phyloP scores from a whole-genome alignment of 1,140 invertebrate species.

The Drosophila subpulchrella region DNA sequence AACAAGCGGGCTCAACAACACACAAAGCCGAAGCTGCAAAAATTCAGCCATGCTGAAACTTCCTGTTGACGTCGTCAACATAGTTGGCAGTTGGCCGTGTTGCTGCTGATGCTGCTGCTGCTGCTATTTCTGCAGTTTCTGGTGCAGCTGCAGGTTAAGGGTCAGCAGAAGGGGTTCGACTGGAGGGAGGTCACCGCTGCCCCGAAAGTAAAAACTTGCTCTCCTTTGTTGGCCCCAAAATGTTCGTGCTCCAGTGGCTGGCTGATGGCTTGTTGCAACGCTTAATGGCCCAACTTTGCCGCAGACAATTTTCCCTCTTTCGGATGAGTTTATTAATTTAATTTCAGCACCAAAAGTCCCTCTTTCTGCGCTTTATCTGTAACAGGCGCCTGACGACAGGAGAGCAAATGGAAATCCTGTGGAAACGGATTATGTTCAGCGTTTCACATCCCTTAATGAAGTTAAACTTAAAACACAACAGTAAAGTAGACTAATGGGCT shows the following conservation, averaged over 20 bases:
- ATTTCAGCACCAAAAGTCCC: slow-evolving; percentile 2
- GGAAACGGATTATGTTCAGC: neutral
- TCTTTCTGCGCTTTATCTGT: neutral
- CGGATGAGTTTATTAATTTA: slow-evolving; percentile 42
- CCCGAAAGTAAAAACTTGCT: slow-evolving; percentile 31
- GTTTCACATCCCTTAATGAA: too few relatives aligned
- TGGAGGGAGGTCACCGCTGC: neutral
- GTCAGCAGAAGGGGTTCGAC: neutral
- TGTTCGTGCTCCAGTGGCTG: slow-evolving; percentile 28
- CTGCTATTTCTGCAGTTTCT: slow-evolving; percentile 11
- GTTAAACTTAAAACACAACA: neutral
- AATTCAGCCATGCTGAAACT: slow-evolving; percentile 68
- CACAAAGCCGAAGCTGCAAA: slow-evolving; percentile 61
- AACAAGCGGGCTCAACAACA: slow-evolving; percentile 55
- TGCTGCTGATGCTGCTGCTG: slow-evolving; percentile 5
- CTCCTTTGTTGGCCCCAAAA: slow-evolving; percentile 31
- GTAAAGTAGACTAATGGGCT: neutral
- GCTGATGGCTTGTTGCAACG: slow-evolving; percentile 38
- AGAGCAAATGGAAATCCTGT: neutral
- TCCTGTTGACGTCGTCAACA: slow-evolving; percentile 56
- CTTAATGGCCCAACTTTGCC: slow-evolving; percentile 35
- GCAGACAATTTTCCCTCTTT: slow-evolving; percentile 26
- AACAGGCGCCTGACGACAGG: neutral
- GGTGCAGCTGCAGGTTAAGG: slow-evolving; percentile 5
- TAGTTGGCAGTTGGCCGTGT: slow-evolving; percentile 30